Conservation (phyloP, 2,113 vertebrate genomes). For the Leptobrachium ailaonicum region DNA sequence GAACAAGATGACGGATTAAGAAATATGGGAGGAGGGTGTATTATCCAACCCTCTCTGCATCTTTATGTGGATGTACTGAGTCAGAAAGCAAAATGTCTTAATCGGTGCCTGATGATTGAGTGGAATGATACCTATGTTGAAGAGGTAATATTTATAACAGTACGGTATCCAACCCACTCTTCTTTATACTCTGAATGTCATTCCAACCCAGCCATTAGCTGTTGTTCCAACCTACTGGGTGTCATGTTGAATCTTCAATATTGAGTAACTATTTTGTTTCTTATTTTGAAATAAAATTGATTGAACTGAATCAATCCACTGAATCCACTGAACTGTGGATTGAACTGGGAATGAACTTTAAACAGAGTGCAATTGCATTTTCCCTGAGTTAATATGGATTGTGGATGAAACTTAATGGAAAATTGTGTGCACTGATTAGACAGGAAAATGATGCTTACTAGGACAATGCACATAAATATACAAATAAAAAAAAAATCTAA, state of each 20-base stretch:
- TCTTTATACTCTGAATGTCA: slow-evolving; percentile 33
- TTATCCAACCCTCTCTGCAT: not conserved
- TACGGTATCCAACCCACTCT: slow-evolving; percentile 22
- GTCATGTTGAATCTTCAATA: slow-evolving; percentile 3
- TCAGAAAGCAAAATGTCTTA: not conserved
- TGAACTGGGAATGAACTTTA: no score
- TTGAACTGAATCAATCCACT: no score
- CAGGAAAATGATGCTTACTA: no score
- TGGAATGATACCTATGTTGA: slow-evolving; percentile 25
- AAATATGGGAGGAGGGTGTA: not conserved
- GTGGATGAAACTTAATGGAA: no score
- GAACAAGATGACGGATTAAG: not conserved
- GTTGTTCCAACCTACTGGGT: slow-evolving; percentile 33
- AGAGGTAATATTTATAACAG: slow-evolving; percentile 26
- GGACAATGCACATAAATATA: no score
- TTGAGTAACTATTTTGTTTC: no score
- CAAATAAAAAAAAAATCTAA: no score
- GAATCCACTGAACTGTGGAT: no score
- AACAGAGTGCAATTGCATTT: no score
- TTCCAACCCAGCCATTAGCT: slow-evolving; percentile 30
- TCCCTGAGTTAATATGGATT: no score
- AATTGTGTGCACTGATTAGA: no score
- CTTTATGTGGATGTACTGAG: not conserved
- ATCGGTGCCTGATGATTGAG: slow-evolving; percentile 14
- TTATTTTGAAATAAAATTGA: no score